These are phyloP conservation scores for Gymnarchus niloticus DNA, from an alignment of 2,113 vertebrate species.

Conservation along the genomic window DNA sequence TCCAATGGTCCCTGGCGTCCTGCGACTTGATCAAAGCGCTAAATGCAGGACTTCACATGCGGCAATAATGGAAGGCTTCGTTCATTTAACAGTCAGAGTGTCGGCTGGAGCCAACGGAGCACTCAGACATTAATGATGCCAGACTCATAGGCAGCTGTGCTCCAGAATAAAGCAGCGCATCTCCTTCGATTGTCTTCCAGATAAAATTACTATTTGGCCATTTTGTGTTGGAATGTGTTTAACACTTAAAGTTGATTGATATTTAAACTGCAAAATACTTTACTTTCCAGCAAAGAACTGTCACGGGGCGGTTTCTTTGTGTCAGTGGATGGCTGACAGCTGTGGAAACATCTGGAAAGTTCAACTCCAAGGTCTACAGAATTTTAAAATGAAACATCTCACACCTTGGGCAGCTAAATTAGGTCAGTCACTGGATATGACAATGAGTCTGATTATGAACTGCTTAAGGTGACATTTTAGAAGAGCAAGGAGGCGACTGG, in stretches of 20 bases:
- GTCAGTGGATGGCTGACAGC: too few species aligned
- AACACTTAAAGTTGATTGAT: not conserved
- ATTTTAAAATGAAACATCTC: not conserved
- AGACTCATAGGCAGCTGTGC: not conserved
- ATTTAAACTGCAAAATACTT: not conserved
- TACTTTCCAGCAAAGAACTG: not conserved
- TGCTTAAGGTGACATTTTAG: not conserved
- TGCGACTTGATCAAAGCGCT: not conserved
- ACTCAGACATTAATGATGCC: not conserved
- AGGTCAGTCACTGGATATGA: not conserved
- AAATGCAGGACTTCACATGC: not conserved
- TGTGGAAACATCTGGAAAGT: too few species aligned
- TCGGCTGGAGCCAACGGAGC: not conserved
- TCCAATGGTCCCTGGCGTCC: not conserved
- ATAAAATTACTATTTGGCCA: too few species aligned
- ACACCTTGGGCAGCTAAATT: not conserved
- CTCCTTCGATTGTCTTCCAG: too few species aligned
- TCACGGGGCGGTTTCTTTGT: not conserved
- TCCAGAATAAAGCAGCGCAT: too few species aligned
- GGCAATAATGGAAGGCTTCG: not conserved
- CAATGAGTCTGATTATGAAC: not conserved
- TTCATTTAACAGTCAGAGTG: not conserved
- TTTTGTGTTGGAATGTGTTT: not conserved
- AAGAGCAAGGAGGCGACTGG: too few species aligned
- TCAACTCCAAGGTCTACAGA: too few species aligned